These are phyloP conservation scores for Lapara coniferarum DNA, from an alignment of 2,888 invertebrate species.

Conservation along the genomic window DNA sequence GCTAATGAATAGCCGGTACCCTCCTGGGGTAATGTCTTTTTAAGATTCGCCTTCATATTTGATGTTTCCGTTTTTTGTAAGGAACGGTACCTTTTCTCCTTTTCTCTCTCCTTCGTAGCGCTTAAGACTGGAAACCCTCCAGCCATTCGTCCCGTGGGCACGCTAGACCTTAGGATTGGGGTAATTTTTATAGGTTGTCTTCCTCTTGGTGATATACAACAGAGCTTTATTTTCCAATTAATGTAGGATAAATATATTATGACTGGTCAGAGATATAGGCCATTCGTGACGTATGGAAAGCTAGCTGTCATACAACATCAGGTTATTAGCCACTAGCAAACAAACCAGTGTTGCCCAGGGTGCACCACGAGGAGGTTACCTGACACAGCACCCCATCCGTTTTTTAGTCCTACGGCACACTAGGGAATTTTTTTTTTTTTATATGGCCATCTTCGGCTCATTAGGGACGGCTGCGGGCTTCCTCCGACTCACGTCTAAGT, in stretches of 20 bases:
- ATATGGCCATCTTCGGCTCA: too few relatives aligned
- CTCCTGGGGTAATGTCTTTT: conserved; percentile 6
- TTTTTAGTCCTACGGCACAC: background rate
- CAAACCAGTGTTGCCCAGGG: conserved; percentile 10
- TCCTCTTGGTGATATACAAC: background rate
- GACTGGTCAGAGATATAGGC: background rate
- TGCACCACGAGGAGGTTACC: conserved; percentile 9
- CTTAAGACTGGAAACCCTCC: background rate
- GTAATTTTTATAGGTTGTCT: background rate
- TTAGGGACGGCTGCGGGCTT: too few relatives aligned
- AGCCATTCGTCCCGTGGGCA: conserved; percentile 3
- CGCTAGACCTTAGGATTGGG: conserved; percentile 3
- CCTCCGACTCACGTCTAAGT: too few relatives aligned
- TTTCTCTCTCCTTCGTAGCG: background rate
- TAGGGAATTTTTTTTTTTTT: too few relatives aligned
- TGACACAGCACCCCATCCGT: conserved; percentile 1
- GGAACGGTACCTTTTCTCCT: conserved; percentile 5
- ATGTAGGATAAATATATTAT: background rate
- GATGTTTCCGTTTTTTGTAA: background rate
- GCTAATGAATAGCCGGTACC: background rate
- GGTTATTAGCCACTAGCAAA: conserved; percentile 7
- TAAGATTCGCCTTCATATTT: background rate
- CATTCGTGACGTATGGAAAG: background rate
- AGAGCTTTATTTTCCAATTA: background rate
- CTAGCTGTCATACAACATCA: background rate